Percentiles rank a stretch among this genome's conserved stretches.
phyloP scores from a whole-genome alignment of 2,113 vertebrate species.

The Cottus gobio region DNA sequence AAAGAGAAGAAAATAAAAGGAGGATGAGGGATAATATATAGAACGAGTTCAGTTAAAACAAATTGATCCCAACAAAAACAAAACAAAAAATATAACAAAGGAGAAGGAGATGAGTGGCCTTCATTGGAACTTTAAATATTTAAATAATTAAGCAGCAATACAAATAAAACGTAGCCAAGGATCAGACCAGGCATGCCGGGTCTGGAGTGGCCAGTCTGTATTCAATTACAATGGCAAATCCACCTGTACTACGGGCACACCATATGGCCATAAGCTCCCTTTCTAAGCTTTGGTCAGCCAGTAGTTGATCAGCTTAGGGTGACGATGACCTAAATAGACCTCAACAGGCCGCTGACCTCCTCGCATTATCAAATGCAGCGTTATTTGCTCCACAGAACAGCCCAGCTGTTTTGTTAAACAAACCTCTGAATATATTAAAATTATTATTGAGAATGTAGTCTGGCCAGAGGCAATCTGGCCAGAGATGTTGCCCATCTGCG shows the following conservation, averaged over 20 bases:
- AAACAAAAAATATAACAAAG: background rate
- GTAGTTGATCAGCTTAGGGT: conserved; percentile 70
- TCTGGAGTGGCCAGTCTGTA: conserved; percentile 6
- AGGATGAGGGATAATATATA: background rate
- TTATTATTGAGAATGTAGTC: conserved; percentile 54
- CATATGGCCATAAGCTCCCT: conserved; percentile 61
- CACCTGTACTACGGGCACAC: conserved; percentile 59
- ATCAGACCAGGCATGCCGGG: background rate
- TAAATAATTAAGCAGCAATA: conserved; percentile 19
- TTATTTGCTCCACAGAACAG: conserved; percentile 56
- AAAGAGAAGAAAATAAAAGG: background rate
- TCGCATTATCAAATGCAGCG: conserved; percentile 54
- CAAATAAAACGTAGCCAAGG: conserved; percentile 7
- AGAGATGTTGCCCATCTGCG: conserved; percentile 70
- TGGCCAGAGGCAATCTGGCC: conserved; percentile 62
- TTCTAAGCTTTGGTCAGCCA: conserved; percentile 65
- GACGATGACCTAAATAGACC: conserved; percentile 75
- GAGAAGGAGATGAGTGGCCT: background rate
- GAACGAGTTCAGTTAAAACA: conserved; percentile 7
- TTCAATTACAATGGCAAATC: conserved; percentile 65
- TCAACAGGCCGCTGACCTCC: conserved; percentile 54
- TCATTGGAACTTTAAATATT: conserved; percentile 12
- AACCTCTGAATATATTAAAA: conserved; percentile 62
- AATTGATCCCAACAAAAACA: conserved; percentile 24
- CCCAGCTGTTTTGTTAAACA: conserved; percentile 70